Evolutionary conservation across 2,797 vertebrate genomes (phyloP).

Genomic region (Caiman crocodilus): DNA sequence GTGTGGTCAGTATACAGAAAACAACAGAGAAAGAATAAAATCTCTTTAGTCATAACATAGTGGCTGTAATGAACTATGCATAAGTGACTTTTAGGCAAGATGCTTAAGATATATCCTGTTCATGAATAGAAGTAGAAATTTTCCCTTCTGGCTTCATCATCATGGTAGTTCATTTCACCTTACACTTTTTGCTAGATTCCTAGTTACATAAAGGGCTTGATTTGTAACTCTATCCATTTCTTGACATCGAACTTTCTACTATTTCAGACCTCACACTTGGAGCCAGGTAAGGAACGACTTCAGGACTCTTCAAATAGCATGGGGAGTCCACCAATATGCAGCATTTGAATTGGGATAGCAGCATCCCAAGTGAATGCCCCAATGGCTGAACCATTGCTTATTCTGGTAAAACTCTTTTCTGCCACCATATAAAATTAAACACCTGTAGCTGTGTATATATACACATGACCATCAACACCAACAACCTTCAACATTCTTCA

Average conservation of each 20-base stretch:
- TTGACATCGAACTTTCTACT: background rate
- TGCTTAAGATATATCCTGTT: background rate
- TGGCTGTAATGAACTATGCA: slow-evolving; percentile 34
- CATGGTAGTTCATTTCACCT: background rate
- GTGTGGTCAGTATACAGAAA: slow-evolving; percentile 2
- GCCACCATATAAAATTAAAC: no score
- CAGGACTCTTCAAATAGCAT: background rate
- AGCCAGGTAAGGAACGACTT: background rate
- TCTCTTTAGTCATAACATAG: slow-evolving; percentile 17
- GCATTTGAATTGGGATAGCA: accelerated
- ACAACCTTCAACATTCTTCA: no score
- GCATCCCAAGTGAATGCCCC: no score
- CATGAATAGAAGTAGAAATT: background rate
- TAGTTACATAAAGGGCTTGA: no score
- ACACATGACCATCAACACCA: no score
- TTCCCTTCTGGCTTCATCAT: background rate
- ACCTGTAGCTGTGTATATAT: no score
- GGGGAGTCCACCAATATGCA: accelerated
- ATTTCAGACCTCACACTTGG: background rate
- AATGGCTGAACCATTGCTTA: no score
- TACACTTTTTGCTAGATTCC: background rate
- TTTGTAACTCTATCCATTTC: background rate
- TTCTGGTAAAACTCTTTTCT: no score
- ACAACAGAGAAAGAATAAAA: slow-evolving; percentile 26
- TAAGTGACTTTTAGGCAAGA: background rate